Evolutionary conservation across 2,113 vertebrate species (phyloP).

Genomic region (Microcebus tavaratra): DNA sequence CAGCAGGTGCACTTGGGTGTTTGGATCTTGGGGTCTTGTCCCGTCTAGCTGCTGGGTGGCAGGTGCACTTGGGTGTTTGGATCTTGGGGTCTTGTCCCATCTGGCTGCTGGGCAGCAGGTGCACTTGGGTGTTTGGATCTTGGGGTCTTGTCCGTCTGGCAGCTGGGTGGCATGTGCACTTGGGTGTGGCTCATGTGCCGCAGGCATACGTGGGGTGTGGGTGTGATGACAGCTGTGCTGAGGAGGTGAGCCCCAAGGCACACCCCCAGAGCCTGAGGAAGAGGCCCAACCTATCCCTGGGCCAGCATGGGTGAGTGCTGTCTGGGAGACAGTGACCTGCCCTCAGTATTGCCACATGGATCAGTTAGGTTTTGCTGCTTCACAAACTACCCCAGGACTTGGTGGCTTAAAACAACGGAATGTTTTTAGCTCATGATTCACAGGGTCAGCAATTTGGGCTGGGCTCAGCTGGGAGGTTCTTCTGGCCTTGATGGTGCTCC

Average conservation of each 20-base stretch:
- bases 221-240: accelerated
- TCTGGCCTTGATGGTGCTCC: not conserved
- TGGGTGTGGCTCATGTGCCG: accelerated
- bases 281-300: not conserved
- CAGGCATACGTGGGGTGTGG: too few relatives aligned
- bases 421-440: accelerated
- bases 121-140: accelerated
- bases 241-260: too few relatives aligned
- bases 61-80: not conserved
- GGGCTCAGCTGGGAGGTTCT: not conserved
- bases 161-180: not conserved
- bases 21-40: not conserved
- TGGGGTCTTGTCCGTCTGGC: not conserved
- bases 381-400: accelerated
- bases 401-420: not conserved
- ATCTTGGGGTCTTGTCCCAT: too few relatives aligned
- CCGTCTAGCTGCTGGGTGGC: not conserved
- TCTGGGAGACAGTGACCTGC: not conserved
- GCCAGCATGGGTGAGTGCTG: accelerated
- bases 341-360: accelerated
- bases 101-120: not conserved
- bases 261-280: accelerated
- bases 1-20: too few relatives aligned
- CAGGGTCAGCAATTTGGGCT: accelerated
- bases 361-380: not conserved